Evolutionary conservation across 2,888 invertebrate genomes (phyloP).

Genomic region (Heteromyza rotundicornis): DNA sequence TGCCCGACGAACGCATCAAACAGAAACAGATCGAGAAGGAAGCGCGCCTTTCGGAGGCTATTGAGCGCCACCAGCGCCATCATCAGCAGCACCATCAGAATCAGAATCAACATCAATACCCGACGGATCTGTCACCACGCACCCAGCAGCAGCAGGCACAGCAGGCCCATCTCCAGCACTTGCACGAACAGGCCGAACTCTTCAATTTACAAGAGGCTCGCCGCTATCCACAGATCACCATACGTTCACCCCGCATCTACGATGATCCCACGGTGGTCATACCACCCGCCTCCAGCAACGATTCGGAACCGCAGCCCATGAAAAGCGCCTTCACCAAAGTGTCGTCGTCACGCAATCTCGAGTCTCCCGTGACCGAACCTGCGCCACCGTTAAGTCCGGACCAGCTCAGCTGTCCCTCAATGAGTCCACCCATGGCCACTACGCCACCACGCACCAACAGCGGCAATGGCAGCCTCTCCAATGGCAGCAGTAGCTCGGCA

Average conservation of each 20-base stretch:
- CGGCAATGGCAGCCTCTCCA: constrained; percentile 38
- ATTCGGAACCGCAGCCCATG: constrained; percentile 41
- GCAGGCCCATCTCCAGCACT: constrained; percentile 49
- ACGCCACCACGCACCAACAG: constrained; percentile 66
- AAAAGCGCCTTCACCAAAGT: constrained; percentile 90
- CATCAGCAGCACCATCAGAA: constrained; percentile 36
- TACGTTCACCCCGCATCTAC: constrained; percentile 58
- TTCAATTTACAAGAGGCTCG: constrained; percentile 52
- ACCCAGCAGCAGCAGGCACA: constrained; percentile 31
- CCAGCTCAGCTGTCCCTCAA: constrained; percentile 77
- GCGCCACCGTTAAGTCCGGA: constrained; percentile 77
- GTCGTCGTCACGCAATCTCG: constrained; percentile 50
- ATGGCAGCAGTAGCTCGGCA: constrained; percentile 44
- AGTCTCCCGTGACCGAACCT: constrained; percentile 70
- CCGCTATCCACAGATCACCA: constrained; percentile 55
- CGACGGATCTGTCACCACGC: constrained; percentile 61
- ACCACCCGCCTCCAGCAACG: constrained; percentile 35
- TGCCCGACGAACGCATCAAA: constrained; percentile 82
- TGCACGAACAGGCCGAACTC: constrained; percentile 47
- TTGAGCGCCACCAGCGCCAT: constrained; percentile 55
- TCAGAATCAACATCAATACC: constrained; percentile 42
- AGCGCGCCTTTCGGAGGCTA: constrained; percentile 64
- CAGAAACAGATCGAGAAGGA: constrained; percentile 62
- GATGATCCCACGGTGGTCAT: constrained; percentile 61
- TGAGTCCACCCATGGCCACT: constrained; percentile 73